Percentiles rank a stretch among this genome's conserved stretches.
Evolutionary conservation across 2,113 vertebrate species (phyloP).

Genomic region (Heteronetta atricapilla): DNA sequence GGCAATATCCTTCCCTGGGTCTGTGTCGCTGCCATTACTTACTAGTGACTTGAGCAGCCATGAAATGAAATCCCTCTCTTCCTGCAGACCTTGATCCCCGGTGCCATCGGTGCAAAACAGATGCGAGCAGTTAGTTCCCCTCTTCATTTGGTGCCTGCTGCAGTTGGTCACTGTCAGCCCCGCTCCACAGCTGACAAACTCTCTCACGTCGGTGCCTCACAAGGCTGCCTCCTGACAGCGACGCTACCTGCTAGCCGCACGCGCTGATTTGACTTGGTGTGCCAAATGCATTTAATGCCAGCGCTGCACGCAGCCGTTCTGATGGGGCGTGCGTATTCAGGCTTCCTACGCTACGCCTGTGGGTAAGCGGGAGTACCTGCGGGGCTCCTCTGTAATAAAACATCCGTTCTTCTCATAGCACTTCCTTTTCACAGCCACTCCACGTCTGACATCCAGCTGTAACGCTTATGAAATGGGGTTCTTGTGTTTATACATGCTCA

Average conservation of each 20-base stretch:
- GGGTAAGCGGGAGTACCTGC: neutral
- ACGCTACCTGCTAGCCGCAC: neutral
- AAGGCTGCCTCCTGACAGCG: neutral
- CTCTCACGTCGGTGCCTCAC: neutral
- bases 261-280: neutral
- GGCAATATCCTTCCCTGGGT: neutral
- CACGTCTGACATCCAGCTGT: neutral
- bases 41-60: neutral
- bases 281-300: neutral
- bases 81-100: neutral
- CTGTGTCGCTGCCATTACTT: accelerated
- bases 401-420: neutral
- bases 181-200: neutral
- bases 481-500: neutral
- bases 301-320: neutral
- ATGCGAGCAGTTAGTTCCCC: neutral
- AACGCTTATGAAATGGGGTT: neutral
- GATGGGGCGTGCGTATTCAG: neutral
- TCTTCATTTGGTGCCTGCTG: neutral
- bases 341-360: neutral
- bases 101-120: neutral
- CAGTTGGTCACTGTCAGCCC: slow-evolving; percentile 20
- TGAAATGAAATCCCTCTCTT: neutral
- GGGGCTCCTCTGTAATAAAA: neutral
- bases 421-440: neutral